Percentiles rank a stretch among this genome's conserved stretches.
These are phyloP conservation scores for Mesocentrotus franciscanus DNA, from an alignment of 53 echinoderm and acorn worm genomes.

Conservation along the genomic window DNA sequence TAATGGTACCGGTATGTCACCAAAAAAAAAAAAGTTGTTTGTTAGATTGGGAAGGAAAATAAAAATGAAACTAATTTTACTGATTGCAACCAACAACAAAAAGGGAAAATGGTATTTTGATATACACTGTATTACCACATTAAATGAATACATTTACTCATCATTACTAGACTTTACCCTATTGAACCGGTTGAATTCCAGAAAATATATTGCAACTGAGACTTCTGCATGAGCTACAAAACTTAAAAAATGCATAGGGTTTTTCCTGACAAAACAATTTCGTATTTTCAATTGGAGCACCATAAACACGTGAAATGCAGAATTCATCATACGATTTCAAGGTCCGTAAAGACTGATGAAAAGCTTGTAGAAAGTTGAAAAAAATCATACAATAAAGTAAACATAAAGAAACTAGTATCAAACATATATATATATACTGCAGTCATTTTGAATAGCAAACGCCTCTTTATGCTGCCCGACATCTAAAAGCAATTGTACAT, in stretches of 20 bases:
- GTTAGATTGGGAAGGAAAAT: neutral
- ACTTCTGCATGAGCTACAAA: neutral
- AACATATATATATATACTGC: constrained; percentile 36
- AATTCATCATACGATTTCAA: constrained; percentile 14
- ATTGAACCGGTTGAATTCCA: neutral
- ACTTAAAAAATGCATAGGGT: constrained; percentile 6
- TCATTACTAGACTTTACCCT: neutral
- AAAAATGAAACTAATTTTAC: neutral
- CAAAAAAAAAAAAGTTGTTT: neutral
- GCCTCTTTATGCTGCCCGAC: neutral
- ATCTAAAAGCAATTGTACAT: constrained; percentile 25
- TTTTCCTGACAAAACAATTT: neutral
- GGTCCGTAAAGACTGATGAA: constrained; percentile 28
- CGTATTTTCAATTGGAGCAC: constrained; percentile 5
- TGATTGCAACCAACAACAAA: neutral
- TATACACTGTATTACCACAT: neutral
- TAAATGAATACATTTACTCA: neutral
- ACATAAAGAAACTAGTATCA: constrained; percentile 4
- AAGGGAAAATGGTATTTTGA: neutral
- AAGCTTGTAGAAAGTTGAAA: constrained; percentile 1
- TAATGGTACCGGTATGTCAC: too few relatives aligned
- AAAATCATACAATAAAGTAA: constrained; percentile 23
- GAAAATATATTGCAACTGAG: constrained; percentile 19
- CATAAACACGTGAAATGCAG: constrained; percentile 20
- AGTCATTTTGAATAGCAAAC: neutral